Conservation (phyloP, 64 coral and sea anemone genomes). For the Anthopleura sola region DNA sequence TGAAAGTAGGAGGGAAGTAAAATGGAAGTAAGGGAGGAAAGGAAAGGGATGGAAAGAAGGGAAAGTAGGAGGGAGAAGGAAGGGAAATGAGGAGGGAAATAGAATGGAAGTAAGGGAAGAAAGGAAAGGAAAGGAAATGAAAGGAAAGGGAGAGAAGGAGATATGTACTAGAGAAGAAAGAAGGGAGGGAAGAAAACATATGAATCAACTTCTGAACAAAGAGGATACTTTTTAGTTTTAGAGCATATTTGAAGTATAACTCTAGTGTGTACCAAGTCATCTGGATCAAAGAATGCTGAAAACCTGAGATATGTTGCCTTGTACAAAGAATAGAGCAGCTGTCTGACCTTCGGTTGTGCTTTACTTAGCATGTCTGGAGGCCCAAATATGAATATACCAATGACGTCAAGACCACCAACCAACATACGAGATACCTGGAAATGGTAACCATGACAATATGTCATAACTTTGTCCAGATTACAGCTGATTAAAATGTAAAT, state of each 20-base stretch:
- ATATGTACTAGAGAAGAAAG: not conserved
- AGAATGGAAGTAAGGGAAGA: not conserved
- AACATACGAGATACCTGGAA: conserved; percentile 53
- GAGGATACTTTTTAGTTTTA: conserved; percentile 65
- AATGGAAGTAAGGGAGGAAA: not conserved
- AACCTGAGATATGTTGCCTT: conserved; percentile 33
- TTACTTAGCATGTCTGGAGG: conserved; percentile 48
- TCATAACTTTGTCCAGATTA: not conserved
- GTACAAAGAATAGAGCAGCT: conserved; percentile 37
- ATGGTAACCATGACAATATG: not conserved
- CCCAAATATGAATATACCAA: conserved; percentile 64
- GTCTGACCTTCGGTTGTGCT: conserved; percentile 36
- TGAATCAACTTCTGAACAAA: not conserved
- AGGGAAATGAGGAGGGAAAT: no score
- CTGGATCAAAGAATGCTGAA: conserved; percentile 43
- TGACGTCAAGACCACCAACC: conserved; percentile 42
- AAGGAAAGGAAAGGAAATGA: not conserved
- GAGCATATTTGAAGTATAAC: conserved; percentile 61
- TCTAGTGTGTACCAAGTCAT: conserved; percentile 35
- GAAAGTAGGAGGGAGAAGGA: no score
- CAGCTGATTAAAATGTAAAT: not conserved
- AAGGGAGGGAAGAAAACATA: not conserved
- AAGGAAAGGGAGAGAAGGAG: not conserved
- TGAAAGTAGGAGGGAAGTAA: not conserved
- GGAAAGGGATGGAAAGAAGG: no score